phyloP scores from a whole-genome alignment of 53 echinoderm and acorn worm genomes.

The Zoroaster sp. region DNA sequence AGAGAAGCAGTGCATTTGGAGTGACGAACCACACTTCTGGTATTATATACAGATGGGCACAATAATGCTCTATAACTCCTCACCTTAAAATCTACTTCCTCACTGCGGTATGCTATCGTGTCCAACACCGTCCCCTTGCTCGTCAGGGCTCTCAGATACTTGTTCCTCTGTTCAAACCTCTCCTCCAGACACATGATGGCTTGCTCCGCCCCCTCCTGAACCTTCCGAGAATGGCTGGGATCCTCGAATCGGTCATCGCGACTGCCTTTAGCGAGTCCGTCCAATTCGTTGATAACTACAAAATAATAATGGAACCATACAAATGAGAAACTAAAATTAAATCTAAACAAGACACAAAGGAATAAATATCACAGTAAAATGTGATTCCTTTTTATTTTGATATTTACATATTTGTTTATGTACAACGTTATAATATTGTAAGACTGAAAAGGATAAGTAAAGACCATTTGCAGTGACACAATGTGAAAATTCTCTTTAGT shows the following conservation, averaged over 20 bases:
- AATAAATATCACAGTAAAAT: neutral
- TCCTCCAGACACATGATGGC: conserved; percentile 86
- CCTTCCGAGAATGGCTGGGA: conserved; percentile 45
- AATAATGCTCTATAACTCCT: no score
- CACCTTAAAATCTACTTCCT: conserved; percentile 86
- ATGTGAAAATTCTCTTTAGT: no score
- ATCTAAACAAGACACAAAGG: neutral
- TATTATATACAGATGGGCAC: no score
- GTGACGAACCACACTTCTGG: no score
- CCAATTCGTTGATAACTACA: conserved; percentile 93
- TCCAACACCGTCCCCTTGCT: conserved; percentile 83
- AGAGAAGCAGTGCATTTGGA: no score
- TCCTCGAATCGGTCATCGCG: conserved; percentile 55
- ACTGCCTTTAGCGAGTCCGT: conserved; percentile 83
- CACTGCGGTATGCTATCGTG: conserved; percentile 89
- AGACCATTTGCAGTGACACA: no score
- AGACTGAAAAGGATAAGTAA: no score
- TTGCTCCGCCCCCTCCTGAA: conserved; percentile 63
- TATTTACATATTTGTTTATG: no score
- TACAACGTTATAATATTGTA: no score
- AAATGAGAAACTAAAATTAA: no score
- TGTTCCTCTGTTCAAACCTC: conserved; percentile 81
- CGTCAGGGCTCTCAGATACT: conserved; percentile 80
- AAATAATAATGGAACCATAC: no score
- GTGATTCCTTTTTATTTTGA: no score